These are phyloP conservation scores for Butorides virescens DNA, from an alignment of 2,113 vertebrate genomes.

Conservation along the genomic window DNA sequence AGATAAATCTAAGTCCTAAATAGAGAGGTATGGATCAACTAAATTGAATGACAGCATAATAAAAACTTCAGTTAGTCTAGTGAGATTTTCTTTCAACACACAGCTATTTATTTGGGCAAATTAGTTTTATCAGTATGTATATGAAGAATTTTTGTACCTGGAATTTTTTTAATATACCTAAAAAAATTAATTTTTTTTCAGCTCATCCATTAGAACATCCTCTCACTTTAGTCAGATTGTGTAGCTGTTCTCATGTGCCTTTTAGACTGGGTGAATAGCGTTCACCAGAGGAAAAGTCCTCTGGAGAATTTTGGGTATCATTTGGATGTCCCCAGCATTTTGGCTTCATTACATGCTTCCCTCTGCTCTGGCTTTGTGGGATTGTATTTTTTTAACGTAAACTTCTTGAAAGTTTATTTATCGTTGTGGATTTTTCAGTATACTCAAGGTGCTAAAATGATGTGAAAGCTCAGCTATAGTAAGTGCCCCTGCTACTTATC, in stretches of 20 bases:
- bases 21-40: background rate
- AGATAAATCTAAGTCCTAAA: slow-evolving; percentile 11
- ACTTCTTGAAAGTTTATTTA: background rate
- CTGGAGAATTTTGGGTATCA: background rate
- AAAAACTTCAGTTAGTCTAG: background rate
- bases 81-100: background rate
- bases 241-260: background rate
- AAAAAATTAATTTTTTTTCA: background rate
- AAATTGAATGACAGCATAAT: background rate
- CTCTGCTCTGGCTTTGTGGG: background rate
- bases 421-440: background rate
- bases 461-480: background rate
- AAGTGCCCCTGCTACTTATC: background rate
- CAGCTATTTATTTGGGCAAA: background rate
- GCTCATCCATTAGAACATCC: rapidly evolving
- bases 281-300: background rate
- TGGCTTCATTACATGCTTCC: background rate
- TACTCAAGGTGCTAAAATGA: background rate
- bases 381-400: background rate
- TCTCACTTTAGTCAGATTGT: background rate
- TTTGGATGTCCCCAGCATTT: background rate
- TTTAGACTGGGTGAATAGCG: background rate
- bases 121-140: background rate
- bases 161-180: background rate
- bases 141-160: background rate